Percentiles rank a stretch among this genome's conserved stretches.
These are phyloP conservation scores for Haliclona indistincta DNA, from an alignment of 37 sponge, comb jelly and placozoan genomes.

Conservation along the genomic window DNA sequence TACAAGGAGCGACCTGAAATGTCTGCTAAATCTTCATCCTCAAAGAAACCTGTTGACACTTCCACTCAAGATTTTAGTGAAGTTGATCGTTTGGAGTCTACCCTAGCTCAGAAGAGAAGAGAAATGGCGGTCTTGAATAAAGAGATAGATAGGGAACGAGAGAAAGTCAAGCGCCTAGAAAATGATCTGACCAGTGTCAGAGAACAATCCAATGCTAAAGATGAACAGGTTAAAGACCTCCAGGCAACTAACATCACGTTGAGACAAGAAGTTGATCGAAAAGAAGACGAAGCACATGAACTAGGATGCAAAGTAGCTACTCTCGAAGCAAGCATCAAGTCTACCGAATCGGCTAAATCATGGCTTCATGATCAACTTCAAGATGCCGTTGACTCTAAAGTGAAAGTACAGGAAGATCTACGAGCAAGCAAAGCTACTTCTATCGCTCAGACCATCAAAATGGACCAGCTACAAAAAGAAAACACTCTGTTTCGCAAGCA, in stretches of 20 bases:
- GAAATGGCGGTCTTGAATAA: constrained; percentile 1
- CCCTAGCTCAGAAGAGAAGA: constrained; percentile 25
- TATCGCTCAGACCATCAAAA: constrained; percentile 54
- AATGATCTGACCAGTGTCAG: constrained; percentile 4
- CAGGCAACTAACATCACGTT: background rate
- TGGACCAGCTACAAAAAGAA: constrained; percentile 61
- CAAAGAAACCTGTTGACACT: too few relatives aligned
- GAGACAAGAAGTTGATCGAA: constrained; percentile 21
- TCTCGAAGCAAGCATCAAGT: constrained; percentile 33
- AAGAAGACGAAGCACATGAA: constrained; percentile 19
- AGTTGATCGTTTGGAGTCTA: constrained; percentile 1
- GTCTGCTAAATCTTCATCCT: too few relatives aligned
- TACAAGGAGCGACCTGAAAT: too few relatives aligned
- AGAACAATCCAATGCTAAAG: constrained; percentile 1
- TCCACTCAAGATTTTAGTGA: too few relatives aligned
- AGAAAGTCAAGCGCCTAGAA: constrained; percentile 1
- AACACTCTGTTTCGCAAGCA: constrained; percentile 48
- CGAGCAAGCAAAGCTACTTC: constrained; percentile 37
- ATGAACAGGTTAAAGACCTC: constrained; percentile 16
- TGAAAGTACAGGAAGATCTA: constrained; percentile 61
- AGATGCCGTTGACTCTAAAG: constrained; percentile 33
- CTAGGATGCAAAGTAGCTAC: constrained; percentile 2
- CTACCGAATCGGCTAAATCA: constrained; percentile 49
- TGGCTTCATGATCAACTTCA: constrained; percentile 74
- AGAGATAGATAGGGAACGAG: constrained; percentile 20